Evolutionary conservation across 2,888 invertebrate species (phyloP).

Genomic region (Coenonympha glycerion): DNA sequence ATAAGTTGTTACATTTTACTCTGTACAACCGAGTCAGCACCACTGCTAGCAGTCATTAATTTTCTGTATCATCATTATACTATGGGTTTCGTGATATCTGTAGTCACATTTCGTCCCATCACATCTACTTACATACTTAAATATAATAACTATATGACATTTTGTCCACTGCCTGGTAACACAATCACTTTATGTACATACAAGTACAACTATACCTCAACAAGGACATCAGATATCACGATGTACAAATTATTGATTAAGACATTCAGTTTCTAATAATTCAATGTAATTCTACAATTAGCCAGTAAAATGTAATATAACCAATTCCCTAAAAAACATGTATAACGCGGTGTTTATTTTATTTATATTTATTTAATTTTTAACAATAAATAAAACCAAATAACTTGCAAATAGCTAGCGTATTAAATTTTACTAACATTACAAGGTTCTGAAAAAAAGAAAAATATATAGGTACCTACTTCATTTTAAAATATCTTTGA

Average conservation of each 20-base stretch:
- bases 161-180: constrained; percentile 14
- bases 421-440: neutral
- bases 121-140: neutral
- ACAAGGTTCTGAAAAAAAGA: neutral
- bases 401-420: neutral
- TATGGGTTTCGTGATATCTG: neutral
- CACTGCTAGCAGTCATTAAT: no score
- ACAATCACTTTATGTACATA: constrained; percentile 7
- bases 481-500: neutral
- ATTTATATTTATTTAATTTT: no score
- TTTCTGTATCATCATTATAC: neutral
- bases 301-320: neutral
- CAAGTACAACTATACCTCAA: no score
- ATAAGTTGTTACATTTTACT: no score
- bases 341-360: neutral
- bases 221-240: constrained; percentile 7
- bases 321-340: neutral
- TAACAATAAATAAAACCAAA: neutral
- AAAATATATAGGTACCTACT: neutral
- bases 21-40: no score
- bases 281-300: neutral
- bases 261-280: neutral
- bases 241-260: neutral
- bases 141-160: constrained; percentile 6
- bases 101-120: constrained; percentile 2